Evolutionary conservation across 2,113 vertebrate species (phyloP), one percentile per base, ranked within the genome.

Genomic region (Sciurus niger): DNA sequence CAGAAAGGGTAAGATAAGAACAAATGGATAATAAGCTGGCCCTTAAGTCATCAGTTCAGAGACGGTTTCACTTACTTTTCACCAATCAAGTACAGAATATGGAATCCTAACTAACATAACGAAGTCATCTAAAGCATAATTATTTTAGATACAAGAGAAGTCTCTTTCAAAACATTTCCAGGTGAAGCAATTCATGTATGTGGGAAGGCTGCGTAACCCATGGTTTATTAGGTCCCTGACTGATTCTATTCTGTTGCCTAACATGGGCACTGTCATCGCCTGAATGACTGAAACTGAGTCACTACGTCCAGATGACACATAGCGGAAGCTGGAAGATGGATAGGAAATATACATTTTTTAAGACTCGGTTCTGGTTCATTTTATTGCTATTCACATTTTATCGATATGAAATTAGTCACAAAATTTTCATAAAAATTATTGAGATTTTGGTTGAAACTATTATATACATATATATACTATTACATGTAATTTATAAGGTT

Each of bases 31-130:
- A 22, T 14, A 70, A 84, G 5, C 22, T 80, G 46, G 9, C 28
- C 55, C 7, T 72, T 63, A 65, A 53, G 58, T 18, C n/a, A 72
- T 58, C 28, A 18, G 60, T 93, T 28, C 37, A 65, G 51, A 37
- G 46, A 96, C 10, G 22, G 25, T 58, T 85, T 83, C 58, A 80
- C 6, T 86, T 32, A 74, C 20, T 70, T 55, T 83, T 55, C 46
- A 63, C 0, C 92, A 82, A 34, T 67, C 46, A 32, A 3, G 2
- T 0, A 2, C 0, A 30, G 10, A 76, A 34, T 3, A 9, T 5
- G 25, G 63, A 25, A 48, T 46, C 2, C 12, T 76, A 78, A 82
- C 7, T 51, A 68, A 85, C 12, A 37, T 32, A 82, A 63, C 0
- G 73, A 30, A 77, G 4, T 30, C 34, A 46, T 5, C 7, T 46